Base-by-base conservation (phyloP, 2,113 vertebrate genomes). In the Colaptes auratus region DNA sequence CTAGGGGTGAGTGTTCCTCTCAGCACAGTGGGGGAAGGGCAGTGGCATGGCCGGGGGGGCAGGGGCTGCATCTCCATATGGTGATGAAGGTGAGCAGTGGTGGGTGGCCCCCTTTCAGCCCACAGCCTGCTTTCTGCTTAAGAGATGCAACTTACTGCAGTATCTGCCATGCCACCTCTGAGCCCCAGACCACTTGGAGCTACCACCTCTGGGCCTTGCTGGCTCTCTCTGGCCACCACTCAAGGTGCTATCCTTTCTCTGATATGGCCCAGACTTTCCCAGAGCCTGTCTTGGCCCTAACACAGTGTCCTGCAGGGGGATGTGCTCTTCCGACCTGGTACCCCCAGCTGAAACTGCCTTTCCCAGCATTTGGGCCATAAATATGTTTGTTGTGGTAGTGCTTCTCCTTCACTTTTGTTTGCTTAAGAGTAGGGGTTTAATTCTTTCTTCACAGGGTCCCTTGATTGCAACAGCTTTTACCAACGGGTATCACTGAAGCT, bases 381-480 rank as follows among this genome's bases (percentile, higher is more conserved):
- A 66, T 77, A 55, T 55, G 52, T 92, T 73, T 72, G 58, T 67
- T 35, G 30, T 24, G 24, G 44, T 39, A 53, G n/a, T 53, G 65
- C 36, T 80, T 92, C 33, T 83, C 25, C 64, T 82, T 91, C 44
- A 60, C 20, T 79, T 86, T 50, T 60, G 30, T 81, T 82, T 77
- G 48, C 21, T 63, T 88, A 75, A 85, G 18, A 83, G 39, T 33
- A 16, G 28, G 55, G 8, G 89, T 86, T 91, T 66, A 87, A 88
- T 78, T 93, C 42, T 96, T 87, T 90, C 91, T 95, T 97, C 27
- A 8, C 95, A 99, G 99, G 99, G 99, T 86, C 99, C 99, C 92
- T 98, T 99, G 99, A 99, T 99, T 95, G 99, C 99, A 95, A 99
- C 99, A 94, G 99, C 99, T 96, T 99, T 99, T 97, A 99, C 99